Evolutionary conservation across 2,888 invertebrate genomes (phyloP), one percentile per base, ranked within the genome.

Genomic region (Polydrusus tereticollis): DNA sequence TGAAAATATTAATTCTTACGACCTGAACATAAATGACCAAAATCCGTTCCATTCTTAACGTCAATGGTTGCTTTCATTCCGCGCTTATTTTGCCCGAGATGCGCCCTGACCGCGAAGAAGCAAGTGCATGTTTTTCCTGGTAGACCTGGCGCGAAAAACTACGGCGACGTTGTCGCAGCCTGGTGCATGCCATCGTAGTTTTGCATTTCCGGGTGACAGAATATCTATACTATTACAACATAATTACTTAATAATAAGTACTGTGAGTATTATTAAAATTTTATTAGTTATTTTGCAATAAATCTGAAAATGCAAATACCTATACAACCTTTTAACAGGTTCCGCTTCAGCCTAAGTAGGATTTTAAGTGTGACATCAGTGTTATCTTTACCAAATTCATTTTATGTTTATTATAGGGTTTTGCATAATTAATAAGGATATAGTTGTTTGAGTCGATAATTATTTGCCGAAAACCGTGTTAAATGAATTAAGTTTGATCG

Each of bases 1-100:
- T n/a, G n/a, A n/a, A n/a, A n/a, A n/a, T n/a, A n/a, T n/a, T n/a
- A n/a, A n/a, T n/a, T n/a, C 26, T 26, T 7, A 26, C 26, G 3
- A 5, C 3, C 7, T 26, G 12, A 36, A 36, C 4, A 8, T 18
- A 20, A 20, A 45, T 20, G 16, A 52, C 2, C 29, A 14, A 52
- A n/a, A 67, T 67, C 59, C 45, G 10, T 36, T 67, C 50, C 23
- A 41, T 60, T 68, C 52, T 26, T 38, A 16, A 16, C 26, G 36
- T 68, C 29, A 26, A 60, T 60, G 60, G 36, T 60, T 52, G 38
- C 59, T 23, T 36, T 57, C 23, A 23, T 52, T 33, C 23, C 63
- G 63, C 59, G 60, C 65, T 70, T 65, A 70, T 70, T 65, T 65
- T 58, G 70, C 41, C 65, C 70, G 70, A 70, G 65, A 65, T 70